Base-by-base conservation (phyloP, 1,140 invertebrate genomes). In the Conopomorpha cramerella region DNA sequence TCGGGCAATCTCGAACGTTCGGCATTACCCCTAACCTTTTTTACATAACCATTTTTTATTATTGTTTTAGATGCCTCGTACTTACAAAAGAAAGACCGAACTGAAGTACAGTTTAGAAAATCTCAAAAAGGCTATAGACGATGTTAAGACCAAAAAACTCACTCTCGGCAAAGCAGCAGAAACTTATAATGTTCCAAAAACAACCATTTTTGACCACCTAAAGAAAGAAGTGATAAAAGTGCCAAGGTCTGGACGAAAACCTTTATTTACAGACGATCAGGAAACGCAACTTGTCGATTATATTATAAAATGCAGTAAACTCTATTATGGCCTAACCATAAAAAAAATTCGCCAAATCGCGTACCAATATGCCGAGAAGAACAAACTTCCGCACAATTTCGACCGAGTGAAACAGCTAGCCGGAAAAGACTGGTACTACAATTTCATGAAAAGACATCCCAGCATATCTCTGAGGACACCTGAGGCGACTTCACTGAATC, bases 361-460 rank as follows among this genome's bases (percentile, higher is more conserved):
- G 35, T 41, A 31, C 32, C 30, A 19, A 31, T 41, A 31, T 41
- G 34, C 39, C 8, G 39, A 36, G 16, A 19, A 27, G 8, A 41
- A 41, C n/a, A 30, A 36, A 12, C 13, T 41, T 14, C 23, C 26
- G 34, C 35, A 42, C 12, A 42, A 38, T 38, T 42, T 42, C 12
- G 34, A 42, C 35, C 32, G 34, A 29, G 11, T 11, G 1, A 37
- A 17, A 0, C 35, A 43, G n/a, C 23, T 77, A 39, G 78, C 73
- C 43, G 72, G 65, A 8, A 46, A 50, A 41, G 68, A 78, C 46
- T 80, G 78, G 77, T 66, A 80, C 46, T 32, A 38, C 2, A 39
- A 34, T 7, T 81, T 80, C 50, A 53, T 80, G 46, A 64, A 62
- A 44, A 42, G 76, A 46, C 60, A 81, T 38, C 54, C 55, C 10